phyloP scores from a whole-genome alignment of 2,113 vertebrate genomes.

The Cottus gobio region DNA sequence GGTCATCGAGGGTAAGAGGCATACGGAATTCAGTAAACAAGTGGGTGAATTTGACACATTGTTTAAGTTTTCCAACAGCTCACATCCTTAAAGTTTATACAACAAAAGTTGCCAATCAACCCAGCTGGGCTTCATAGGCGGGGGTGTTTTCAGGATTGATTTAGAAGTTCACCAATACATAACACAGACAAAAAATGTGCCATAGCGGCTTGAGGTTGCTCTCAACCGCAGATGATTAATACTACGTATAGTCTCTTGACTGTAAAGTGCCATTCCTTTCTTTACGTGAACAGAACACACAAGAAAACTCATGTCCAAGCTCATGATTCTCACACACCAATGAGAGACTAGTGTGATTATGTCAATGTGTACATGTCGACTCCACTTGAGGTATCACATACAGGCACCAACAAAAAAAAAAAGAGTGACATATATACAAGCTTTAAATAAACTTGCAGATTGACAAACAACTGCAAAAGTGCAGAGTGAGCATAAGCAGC shows the following conservation, averaged over 20 bases:
- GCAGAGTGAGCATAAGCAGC: conserved; percentile 56
- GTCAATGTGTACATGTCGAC: neutral
- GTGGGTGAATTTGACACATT: conserved; percentile 27
- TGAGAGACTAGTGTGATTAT: neutral
- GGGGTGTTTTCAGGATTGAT: conserved; percentile 12
- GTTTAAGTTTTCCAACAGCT: neutral
- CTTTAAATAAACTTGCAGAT: conserved; percentile 52
- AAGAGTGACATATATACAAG: conserved; percentile 7
- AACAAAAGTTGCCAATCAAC: conserved; percentile 3
- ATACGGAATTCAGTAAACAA: conserved; percentile 35
- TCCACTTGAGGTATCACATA: conserved; percentile 13
- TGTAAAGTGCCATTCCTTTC: conserved; percentile 31
- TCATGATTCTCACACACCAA: conserved; percentile 8
- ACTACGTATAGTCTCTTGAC: conserved; percentile 14
- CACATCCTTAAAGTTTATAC: neutral
- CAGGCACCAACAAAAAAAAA: conserved; percentile 4
- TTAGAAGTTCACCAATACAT: neutral
- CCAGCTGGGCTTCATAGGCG: neutral
- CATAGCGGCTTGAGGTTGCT: neutral
- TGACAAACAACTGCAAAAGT: conserved; percentile 56
- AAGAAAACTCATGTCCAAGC: neutral
- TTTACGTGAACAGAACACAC: conserved; percentile 23
- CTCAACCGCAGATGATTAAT: conserved; percentile 18
- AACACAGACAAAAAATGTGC: conserved; percentile 6
- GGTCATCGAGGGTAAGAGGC: conserved; percentile 29